Evolutionary conservation across 2,797 vertebrate species (phyloP), one percentile per base, ranked within the genome.

Genomic region (Balearica regulorum): DNA sequence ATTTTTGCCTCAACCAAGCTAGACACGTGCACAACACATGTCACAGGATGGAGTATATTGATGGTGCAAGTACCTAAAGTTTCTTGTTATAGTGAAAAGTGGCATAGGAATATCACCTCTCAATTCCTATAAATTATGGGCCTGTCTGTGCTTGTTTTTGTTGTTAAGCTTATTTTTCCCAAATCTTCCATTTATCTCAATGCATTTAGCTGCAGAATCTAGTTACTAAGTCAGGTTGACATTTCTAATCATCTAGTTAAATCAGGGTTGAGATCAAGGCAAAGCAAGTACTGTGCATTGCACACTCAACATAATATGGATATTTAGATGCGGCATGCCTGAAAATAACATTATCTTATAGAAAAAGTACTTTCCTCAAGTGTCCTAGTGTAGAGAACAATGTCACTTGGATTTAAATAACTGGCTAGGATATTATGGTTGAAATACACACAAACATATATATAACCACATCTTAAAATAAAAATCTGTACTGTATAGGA

Each of bases 371-470:
- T 29, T 53, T 96, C 97, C 95, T 97, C 86, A 87, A 97, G 98
- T 28, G 96, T 96, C 64, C 96, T 94, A 71, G 82, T 96, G 64
- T 97, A 98, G 44, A 95, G 35, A 81, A 94, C 39, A 46, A 62
- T 66, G 17, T 92, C 55, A n/a, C 96, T 91, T 78, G 98, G 89
- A 86, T 97, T 98, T 96, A 83, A 91, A 46, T 90, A 65, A 41
- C 91, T 98, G 90, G 64, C 96, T 97, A 97, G 97, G 79, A 11
- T 37, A 61, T 94, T 97, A 83, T 97, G 98, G 57, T 98, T 99
- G 66, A 62, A 97, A 98, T 75, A 93, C 48, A 96, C 49, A 96
- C 18, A 97, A 60, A 96, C 81, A 91, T 60, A 71, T 60, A 62
- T 69, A 71, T 44, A 71, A 87, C 7, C 70, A 69, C 11, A 91